Evolutionary conservation across 2,797 vertebrate species (phyloP).

Genomic region (Poecilia velifera): DNA sequence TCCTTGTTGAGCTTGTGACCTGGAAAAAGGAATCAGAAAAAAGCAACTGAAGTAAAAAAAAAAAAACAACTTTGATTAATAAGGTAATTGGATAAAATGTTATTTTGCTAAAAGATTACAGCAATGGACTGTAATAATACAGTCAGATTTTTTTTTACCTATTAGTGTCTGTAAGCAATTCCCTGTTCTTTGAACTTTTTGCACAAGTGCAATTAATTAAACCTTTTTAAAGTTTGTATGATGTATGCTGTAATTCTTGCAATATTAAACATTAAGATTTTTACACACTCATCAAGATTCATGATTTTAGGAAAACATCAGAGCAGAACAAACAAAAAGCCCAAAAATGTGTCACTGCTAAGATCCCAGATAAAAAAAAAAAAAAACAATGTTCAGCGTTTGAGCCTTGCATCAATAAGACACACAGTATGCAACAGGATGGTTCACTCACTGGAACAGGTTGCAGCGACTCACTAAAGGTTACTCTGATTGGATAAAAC

Average conservation of each 20-base stretch:
- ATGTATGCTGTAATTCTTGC: neutral
- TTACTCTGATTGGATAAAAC: slow-evolving; percentile 56
- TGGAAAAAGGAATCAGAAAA: slow-evolving; percentile 65
- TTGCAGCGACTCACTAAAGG: slow-evolving; percentile 50
- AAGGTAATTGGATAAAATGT: neutral
- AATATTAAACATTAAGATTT: neutral
- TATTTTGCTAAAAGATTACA: slow-evolving; percentile 5
- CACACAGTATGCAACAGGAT: neutral
- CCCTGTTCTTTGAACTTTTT: neutral
- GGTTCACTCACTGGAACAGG: slow-evolving; percentile 18
- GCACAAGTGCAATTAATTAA: neutral
- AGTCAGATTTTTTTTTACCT: neutral
- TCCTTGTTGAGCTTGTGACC: slow-evolving; percentile 91
- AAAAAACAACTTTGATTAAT: neutral
- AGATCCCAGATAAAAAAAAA: slow-evolving; percentile 2
- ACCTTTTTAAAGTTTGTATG: neutral
- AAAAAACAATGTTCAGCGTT: neutral
- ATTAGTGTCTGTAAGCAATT: neutral
- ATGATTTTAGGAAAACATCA: neutral
- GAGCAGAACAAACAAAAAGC: neutral
- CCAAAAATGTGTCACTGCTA: neutral
- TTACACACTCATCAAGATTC: neutral
- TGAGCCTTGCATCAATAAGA: slow-evolving; percentile 1
- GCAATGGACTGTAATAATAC: slow-evolving; percentile 35
- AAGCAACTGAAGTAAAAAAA: slow-evolving; percentile 31